These are phyloP conservation scores for Leptobrachium ailaonicum DNA, from an alignment of 2,113 vertebrate species.

Conservation along the genomic window DNA sequence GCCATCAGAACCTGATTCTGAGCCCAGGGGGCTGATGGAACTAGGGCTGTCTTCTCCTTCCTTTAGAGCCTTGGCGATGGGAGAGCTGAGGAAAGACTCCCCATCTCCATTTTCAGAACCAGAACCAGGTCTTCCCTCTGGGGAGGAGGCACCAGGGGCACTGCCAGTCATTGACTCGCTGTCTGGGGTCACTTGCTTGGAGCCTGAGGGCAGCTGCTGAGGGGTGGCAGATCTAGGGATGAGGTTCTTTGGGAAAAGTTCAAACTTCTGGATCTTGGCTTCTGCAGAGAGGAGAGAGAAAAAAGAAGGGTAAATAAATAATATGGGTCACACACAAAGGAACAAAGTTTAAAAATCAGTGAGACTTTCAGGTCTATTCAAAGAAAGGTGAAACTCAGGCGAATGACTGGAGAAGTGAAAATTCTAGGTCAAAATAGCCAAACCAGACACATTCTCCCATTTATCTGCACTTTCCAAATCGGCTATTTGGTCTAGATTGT, in stretches of 20 bases:
- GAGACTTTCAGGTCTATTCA: too few species aligned
- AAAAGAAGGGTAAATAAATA: background rate
- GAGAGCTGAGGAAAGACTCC: constrained; percentile 84
- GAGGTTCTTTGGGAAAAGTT: constrained; percentile 87
- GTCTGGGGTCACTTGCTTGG: constrained; percentile 81
- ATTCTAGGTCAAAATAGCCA: too few species aligned
- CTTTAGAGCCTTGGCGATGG: constrained; percentile 75
- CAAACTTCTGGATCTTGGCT: constrained; percentile 91
- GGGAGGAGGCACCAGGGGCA: constrained; percentile 81
- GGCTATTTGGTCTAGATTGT: too few species aligned
- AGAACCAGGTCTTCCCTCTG: constrained; percentile 86
- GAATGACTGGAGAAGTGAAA: too few species aligned
- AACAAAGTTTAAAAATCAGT: too few species aligned
- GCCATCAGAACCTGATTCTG: constrained; percentile 91
- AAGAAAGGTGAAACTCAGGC: too few species aligned
- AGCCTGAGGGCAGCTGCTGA: constrained; percentile 66
- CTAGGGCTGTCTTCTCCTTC: constrained; percentile 84
- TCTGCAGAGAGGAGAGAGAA: constrained; percentile 67
- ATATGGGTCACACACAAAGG: too few species aligned
- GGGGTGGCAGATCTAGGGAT: constrained; percentile 77
- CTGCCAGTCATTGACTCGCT: constrained; percentile 77
- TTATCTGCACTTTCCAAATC: too few species aligned
- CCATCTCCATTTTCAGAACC: constrained; percentile 93
- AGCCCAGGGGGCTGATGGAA: constrained; percentile 88
- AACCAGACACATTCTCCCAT: too few species aligned